Evolutionary conservation across 2,113 vertebrate genomes (phyloP).

Genomic region (Colistium nudipinnis): DNA sequence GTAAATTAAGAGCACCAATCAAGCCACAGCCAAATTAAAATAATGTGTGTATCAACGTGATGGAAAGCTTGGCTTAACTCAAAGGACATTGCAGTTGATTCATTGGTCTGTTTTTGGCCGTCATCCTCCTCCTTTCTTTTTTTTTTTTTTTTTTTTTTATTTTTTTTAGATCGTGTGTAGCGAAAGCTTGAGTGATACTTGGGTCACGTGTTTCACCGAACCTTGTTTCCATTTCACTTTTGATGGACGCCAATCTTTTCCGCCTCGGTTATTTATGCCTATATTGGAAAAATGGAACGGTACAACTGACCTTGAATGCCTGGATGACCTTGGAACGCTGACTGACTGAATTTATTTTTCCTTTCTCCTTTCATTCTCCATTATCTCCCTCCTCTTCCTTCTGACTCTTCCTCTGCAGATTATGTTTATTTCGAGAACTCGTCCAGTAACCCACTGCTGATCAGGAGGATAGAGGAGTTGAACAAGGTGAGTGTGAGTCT

Average conservation of each 20-base stretch:
- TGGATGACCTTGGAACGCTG: constrained; percentile 28
- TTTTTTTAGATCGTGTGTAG: neutral
- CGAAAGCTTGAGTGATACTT: neutral
- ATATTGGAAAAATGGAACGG: no score
- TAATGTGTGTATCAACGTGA: neutral
- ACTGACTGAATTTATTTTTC: constrained; percentile 21
- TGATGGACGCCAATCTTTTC: neutral
- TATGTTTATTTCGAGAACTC: constrained; percentile 89
- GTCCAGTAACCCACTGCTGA: constrained; percentile 87
- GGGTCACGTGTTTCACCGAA: neutral
- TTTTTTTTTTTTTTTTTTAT: no score
- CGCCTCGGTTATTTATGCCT: no score
- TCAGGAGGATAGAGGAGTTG: constrained; percentile 87
- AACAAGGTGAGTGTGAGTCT: constrained; percentile 82
- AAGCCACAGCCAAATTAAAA: neutral
- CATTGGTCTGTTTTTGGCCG: neutral
- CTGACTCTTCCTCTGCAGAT: constrained; percentile 72
- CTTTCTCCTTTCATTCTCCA: constrained; percentile 19
- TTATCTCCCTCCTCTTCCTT: constrained; percentile 1
- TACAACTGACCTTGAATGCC: constrained; percentile 34
- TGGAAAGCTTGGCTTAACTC: neutral
- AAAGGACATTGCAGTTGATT: neutral
- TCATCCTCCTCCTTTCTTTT: neutral
- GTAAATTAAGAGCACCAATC: neutral
- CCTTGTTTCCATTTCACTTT: neutral